phyloP scores from a whole-genome alignment of 2,113 vertebrate species.

The Sprattus sprattus region DNA sequence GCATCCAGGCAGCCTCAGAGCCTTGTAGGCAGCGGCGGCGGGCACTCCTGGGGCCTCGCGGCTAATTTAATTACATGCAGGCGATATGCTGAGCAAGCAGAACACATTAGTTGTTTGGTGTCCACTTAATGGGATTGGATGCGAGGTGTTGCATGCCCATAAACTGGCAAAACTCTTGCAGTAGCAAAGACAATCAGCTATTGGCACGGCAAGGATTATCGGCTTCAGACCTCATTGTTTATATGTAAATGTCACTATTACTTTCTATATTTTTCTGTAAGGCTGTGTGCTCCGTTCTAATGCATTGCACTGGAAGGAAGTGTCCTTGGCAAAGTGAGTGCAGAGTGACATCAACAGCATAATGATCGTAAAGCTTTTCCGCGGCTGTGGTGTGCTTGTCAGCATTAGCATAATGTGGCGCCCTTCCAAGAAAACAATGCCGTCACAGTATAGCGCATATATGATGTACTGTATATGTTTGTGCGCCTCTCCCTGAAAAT shows the following conservation, averaged over 20 bases:
- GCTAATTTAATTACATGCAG: conserved; percentile 59
- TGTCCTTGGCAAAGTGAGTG: conserved; percentile 12
- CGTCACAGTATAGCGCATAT: neutral
- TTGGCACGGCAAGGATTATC: neutral
- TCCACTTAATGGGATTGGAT: conserved; percentile 53
- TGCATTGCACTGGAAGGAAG: neutral
- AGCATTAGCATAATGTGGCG: neutral
- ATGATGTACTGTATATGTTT: neutral
- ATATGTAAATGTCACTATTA: neutral
- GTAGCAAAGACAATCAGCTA: conserved; percentile 10
- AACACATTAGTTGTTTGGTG: conserved; percentile 47
- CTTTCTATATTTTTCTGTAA: neutral
- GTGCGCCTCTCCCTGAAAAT: neutral
- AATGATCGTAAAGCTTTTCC: conserved; percentile 1
- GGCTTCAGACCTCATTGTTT: neutral
- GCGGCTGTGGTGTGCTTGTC: neutral
- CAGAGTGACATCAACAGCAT: neutral
- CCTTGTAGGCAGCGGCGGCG: conserved; percentile 24
- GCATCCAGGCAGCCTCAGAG: conserved; percentile 17
- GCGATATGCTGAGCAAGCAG: conserved; percentile 60
- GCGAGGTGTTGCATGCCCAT: conserved; percentile 16
- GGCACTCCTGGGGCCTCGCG: conserved; percentile 14
- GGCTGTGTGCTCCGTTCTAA: neutral
- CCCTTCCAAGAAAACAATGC: neutral
- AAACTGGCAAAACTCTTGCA: conserved; percentile 21